These are phyloP conservation scores for Cryptomyrus ogoouensis DNA, from an alignment of 2,113 vertebrate genomes.

Conservation along the genomic window DNA sequence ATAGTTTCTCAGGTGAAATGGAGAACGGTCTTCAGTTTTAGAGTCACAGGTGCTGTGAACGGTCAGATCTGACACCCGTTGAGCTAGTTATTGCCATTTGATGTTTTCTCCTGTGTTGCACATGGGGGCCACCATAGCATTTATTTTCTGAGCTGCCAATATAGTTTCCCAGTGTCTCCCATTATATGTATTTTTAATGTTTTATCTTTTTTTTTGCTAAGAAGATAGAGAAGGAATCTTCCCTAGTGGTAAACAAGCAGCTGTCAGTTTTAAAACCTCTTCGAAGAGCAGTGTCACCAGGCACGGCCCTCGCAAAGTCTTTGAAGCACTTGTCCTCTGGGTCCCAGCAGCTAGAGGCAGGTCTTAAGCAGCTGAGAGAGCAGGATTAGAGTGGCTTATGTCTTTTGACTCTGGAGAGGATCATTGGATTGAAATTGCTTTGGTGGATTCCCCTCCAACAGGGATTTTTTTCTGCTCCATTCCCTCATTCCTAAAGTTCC, in stretches of 20 bases:
- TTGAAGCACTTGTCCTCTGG: slow-evolving; percentile 47
- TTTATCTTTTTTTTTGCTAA: not conserved
- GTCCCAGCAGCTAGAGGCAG: slow-evolving; percentile 45
- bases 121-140: not conserved
- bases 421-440: slow-evolving; percentile 63
- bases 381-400: slow-evolving; percentile 73
- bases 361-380: slow-evolving; percentile 62
- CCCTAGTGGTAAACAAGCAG: slow-evolving; percentile 55
- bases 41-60: not conserved
- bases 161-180: not conserved
- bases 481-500: slow-evolving; percentile 43
- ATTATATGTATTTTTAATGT: not conserved
- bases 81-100: not conserved
- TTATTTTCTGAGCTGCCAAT: not conserved
- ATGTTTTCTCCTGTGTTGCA: not conserved
- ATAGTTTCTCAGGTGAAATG: not conserved
- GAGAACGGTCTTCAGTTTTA: not conserved
- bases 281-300: slow-evolving; percentile 45
- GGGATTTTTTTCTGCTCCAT: slow-evolving; percentile 39
- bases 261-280: slow-evolving; percentile 55
- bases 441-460: slow-evolving; percentile 42
- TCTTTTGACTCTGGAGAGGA: slow-evolving; percentile 64
- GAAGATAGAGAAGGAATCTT: not conserved
- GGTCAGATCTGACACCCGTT: not conserved
- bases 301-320: slow-evolving; percentile 47